Conservation (phyloP, 2,113 vertebrate genomes). For the Mormoops blainvillei region DNA sequence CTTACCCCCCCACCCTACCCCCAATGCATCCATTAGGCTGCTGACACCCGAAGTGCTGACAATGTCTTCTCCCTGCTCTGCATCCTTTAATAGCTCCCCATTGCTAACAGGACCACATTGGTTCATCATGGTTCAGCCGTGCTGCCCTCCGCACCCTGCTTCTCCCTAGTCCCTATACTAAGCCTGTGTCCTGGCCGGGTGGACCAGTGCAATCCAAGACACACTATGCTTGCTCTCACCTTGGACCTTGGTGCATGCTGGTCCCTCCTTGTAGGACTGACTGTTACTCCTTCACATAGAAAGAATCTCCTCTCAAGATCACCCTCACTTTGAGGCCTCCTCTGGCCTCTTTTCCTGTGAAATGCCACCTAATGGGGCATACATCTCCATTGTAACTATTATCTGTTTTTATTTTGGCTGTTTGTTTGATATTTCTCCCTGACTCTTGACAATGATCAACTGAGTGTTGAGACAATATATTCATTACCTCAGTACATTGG, state of each 20-base stretch:
- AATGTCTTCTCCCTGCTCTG: neutral
- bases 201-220: neutral
- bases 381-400: neutral
- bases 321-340: neutral
- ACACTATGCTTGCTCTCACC: neutral
- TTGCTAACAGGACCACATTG: neutral
- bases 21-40: neutral
- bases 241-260: neutral
- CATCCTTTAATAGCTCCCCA: neutral
- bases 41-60: neutral
- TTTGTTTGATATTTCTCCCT: neutral
- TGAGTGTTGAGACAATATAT: neutral
- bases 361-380: neutral
- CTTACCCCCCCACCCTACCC: rapidly evolving
- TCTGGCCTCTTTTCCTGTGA: neutral
- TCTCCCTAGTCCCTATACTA: rapidly evolving
- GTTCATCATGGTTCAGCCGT: neutral
- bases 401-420: neutral
- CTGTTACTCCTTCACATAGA: neutral
- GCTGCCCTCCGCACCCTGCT: neutral
- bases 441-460: neutral
- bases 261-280: neutral
- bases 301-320: neutral
- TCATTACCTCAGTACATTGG: neutral
- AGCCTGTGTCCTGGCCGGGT: neutral